phyloP scores from a whole-genome alignment of 2,888 invertebrate species.

The Diogma glabrata region DNA sequence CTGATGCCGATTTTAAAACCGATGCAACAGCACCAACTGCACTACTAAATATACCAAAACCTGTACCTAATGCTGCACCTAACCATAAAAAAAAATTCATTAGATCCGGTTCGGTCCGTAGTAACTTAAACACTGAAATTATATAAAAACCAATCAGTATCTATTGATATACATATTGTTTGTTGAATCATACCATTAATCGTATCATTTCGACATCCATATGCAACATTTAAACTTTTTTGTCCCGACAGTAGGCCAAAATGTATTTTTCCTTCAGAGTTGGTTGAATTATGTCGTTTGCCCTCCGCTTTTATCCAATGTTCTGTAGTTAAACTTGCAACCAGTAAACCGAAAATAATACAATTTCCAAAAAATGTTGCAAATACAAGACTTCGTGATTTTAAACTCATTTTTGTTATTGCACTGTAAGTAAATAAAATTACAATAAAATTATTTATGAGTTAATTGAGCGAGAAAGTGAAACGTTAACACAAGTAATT shows the following conservation, averaged over 20 bases:
- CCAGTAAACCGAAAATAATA: constrained; percentile 55
- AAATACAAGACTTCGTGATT: constrained; percentile 58
- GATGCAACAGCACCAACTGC: constrained; percentile 35
- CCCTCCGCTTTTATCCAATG: constrained; percentile 65
- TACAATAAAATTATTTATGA: constrained; percentile 18
- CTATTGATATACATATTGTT: neutral
- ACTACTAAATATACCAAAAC: constrained; percentile 32
- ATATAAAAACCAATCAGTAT: neutral
- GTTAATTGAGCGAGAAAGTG: too few relatives aligned
- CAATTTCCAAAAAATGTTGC: constrained; percentile 65
- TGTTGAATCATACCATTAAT: constrained; percentile 65
- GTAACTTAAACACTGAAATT: constrained; percentile 28
- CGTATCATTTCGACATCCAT: constrained; percentile 64
- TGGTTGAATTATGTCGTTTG: constrained; percentile 39
- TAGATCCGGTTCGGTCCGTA: constrained; percentile 29
- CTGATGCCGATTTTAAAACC: constrained; percentile 34
- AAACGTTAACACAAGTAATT: too few relatives aligned
- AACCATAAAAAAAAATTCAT: constrained; percentile 35
- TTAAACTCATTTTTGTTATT: constrained; percentile 49
- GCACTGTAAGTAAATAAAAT: too few relatives aligned
- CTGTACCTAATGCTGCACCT: constrained; percentile 33
- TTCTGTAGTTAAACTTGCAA: constrained; percentile 64
- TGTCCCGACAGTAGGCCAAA: constrained; percentile 82
- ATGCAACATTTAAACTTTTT: constrained; percentile 68
- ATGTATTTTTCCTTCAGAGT: constrained; percentile 55